Evolutionary conservation across 2,113 vertebrate species (phyloP).

Genomic region (Channa maculata): DNA sequence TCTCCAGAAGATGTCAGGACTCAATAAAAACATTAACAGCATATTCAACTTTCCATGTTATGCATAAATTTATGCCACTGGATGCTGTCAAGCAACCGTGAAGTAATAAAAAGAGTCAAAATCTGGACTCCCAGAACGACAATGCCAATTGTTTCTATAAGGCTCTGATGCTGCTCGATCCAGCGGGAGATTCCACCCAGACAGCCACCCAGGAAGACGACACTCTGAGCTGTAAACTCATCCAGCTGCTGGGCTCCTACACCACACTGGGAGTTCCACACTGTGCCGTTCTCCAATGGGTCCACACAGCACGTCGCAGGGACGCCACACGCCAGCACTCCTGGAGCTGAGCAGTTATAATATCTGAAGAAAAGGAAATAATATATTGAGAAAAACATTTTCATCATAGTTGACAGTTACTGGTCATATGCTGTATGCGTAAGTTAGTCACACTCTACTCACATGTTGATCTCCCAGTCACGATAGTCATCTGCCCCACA

Average conservation of each 20-base stretch:
- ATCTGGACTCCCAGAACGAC: slow-evolving; percentile 81
- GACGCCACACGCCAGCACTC: slow-evolving; percentile 88
- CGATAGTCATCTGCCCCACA: slow-evolving; percentile 89
- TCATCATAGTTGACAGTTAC: not conserved
- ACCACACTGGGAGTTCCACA: slow-evolving; percentile 88
- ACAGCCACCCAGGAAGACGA: slow-evolving; percentile 87
- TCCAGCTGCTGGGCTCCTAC: slow-evolving; percentile 82
- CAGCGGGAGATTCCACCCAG: slow-evolving; percentile 79
- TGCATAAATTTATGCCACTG: slow-evolving; percentile 43
- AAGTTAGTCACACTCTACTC: slow-evolving; percentile 76
- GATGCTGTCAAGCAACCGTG: slow-evolving; percentile 80
- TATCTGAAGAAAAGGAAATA: slow-evolving; percentile 80
- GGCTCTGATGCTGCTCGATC: slow-evolving; percentile 75
- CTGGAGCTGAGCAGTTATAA: slow-evolving; percentile 92
- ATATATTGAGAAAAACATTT: not conserved
- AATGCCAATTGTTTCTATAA: slow-evolving; percentile 12
- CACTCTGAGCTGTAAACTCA: slow-evolving; percentile 69
- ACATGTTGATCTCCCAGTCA: slow-evolving; percentile 93
- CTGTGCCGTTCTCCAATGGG: slow-evolving; percentile 84
- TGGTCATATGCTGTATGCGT: not conserved
- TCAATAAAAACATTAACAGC: not conserved
- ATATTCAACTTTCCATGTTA: slow-evolving; percentile 1
- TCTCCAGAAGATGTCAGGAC: not conserved
- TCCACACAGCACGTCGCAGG: slow-evolving; percentile 91
- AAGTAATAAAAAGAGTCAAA: slow-evolving; percentile 75